Evolutionary conservation across 2,113 vertebrate genomes (phyloP).

Genomic region (Haliaeetus leucogaster): DNA sequence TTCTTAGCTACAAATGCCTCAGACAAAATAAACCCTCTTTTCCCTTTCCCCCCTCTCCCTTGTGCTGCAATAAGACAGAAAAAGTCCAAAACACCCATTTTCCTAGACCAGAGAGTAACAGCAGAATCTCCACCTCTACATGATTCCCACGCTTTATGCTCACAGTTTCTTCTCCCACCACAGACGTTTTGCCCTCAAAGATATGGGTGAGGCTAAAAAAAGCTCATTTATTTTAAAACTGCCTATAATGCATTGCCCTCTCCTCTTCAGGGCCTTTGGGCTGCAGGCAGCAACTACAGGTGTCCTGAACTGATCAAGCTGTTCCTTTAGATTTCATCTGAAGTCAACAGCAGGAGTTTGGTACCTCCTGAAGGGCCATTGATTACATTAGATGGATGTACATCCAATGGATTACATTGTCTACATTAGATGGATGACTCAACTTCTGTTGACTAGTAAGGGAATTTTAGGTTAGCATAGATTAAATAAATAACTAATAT

Average conservation of each 20-base stretch:
- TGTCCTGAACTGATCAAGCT: neutral
- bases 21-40: neutral
- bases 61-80: neutral
- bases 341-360: neutral
- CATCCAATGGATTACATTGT: no score
- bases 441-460: no score
- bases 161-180: neutral
- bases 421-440: neutral
- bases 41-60: no score
- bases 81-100: neutral
- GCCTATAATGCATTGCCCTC: no score
- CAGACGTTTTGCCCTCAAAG: neutral
- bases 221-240: neutral
- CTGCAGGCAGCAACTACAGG: neutral
- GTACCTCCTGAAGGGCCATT: neutral
- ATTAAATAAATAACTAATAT: neutral
- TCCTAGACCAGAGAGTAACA: no score
- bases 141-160: accelerated
- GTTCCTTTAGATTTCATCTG: neutral
- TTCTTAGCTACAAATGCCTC: neutral
- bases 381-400: no score
- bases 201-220: neutral
- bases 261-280: neutral
- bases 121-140: neutral
- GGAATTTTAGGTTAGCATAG: neutral